Conservation (phyloP, 2,797 vertebrate genomes). For the Chloroceryle amazona region DNA sequence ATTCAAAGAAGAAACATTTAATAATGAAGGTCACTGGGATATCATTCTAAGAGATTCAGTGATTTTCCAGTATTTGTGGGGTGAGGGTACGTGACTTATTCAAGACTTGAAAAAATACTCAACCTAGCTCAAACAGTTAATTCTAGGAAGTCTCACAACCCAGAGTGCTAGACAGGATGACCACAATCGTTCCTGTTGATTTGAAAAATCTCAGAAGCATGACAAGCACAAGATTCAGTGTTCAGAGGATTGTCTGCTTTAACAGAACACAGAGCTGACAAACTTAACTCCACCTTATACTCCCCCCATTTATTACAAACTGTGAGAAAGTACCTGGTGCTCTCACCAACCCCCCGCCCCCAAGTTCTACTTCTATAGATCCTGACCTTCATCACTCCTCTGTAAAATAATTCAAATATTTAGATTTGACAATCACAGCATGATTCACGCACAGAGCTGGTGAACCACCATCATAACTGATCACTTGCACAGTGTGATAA, state of each 20-base stretch:
- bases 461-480: not conserved
- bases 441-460: not conserved
- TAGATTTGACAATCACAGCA: not conserved
- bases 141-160: not conserved
- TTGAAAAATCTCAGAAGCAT: not conserved
- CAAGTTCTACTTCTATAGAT: not conserved
- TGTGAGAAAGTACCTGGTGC: not conserved
- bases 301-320: not conserved
- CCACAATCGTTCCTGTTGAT: not conserved
- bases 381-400: not conserved
- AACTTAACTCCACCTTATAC: not conserved
- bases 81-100: not conserved
- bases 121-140: not conserved
- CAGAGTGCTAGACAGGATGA: not conserved
- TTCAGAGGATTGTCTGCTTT: not conserved
- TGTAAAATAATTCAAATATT: not conserved
- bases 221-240: not conserved
- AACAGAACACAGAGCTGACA: not conserved
- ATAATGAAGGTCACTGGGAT: not conserved
- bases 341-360: not conserved
- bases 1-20: not conserved
- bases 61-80: not conserved
- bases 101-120: not conserved
- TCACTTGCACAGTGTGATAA: not conserved
- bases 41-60: not conserved